These are phyloP conservation scores for Trinectes maculatus DNA, from an alignment of 2,113 vertebrate genomes.

Conservation along the genomic window DNA sequence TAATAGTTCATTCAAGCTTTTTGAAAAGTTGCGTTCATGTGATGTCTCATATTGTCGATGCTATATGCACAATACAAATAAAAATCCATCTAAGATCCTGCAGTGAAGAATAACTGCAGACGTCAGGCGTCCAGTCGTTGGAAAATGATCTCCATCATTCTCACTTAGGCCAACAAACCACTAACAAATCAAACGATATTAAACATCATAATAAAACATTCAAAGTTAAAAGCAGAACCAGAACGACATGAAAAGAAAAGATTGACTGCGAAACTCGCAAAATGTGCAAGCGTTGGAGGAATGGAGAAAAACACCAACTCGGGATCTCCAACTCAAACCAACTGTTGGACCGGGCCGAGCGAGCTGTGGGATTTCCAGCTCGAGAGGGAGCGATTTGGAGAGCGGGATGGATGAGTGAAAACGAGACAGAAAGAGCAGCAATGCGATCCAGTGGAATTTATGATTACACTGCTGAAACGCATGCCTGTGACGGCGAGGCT, in stretches of 20 bases:
- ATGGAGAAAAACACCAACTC: constrained; percentile 21
- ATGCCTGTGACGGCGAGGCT: constrained; percentile 11
- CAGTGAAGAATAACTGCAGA: neutral
- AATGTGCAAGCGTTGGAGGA: constrained; percentile 9
- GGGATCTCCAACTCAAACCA: constrained; percentile 49
- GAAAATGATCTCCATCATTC: constrained; percentile 19
- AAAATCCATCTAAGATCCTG: constrained; percentile 3
- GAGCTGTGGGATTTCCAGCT: constrained; percentile 32
- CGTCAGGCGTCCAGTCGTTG: constrained; percentile 16
- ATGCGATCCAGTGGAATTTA: constrained; percentile 43
- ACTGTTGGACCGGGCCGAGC: constrained; percentile 32
- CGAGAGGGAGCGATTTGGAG: constrained; percentile 16
- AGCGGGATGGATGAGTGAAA: constrained; percentile 23
- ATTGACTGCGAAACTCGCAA: constrained; percentile 4
- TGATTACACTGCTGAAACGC: constrained; percentile 35
- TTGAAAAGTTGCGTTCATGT: neutral
- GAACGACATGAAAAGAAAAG: constrained; percentile 7
- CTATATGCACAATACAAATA: neutral
- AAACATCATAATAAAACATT: neutral
- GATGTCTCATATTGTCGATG: no score
- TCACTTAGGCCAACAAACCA: constrained; percentile 5
- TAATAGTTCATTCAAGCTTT: neutral
- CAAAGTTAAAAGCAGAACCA: neutral
- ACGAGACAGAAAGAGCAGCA: constrained; percentile 24
- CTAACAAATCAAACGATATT: constrained; percentile 20